Evolutionary conservation across 2,797 vertebrate genomes (phyloP).

Genomic region (Crenuchus spilurus): DNA sequence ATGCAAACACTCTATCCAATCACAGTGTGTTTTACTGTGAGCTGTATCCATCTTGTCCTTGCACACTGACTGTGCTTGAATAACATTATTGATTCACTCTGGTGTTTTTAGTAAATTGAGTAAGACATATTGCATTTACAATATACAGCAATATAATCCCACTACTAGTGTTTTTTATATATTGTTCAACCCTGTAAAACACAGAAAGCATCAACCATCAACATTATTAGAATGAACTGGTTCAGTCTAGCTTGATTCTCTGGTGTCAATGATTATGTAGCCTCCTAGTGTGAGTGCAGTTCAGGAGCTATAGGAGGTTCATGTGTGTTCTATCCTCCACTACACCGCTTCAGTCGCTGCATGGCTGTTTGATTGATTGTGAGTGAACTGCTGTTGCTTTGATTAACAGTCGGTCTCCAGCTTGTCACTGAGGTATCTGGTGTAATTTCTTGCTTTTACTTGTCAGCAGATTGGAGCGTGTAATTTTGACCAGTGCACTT

Average conservation of each 20-base stretch:
- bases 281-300: background rate
- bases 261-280: background rate
- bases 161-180: too few relatives aligned
- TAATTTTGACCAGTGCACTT: constrained; percentile 59
- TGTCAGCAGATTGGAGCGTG: constrained; percentile 56
- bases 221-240: background rate
- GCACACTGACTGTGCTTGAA: too few relatives aligned
- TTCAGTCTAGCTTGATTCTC: background rate
- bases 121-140: background rate
- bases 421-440: constrained; percentile 44
- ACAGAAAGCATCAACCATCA: background rate
- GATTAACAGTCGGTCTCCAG: constrained; percentile 50
- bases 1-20: too few relatives aligned
- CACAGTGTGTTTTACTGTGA: too few relatives aligned
- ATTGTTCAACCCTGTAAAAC: background rate
- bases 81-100: too few relatives aligned
- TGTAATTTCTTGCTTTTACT: constrained; percentile 48
- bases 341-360: constrained; percentile 11
- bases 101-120: too few relatives aligned
- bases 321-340: constrained; percentile 14
- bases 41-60: too few relatives aligned
- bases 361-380: constrained; percentile 51
- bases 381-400: constrained; percentile 34
- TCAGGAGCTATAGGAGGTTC: constrained; percentile 14
- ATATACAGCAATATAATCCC: too few relatives aligned